Percentiles rank a stretch among this genome's conserved stretches.
These are phyloP conservation scores for Telmatherina bonti DNA, from an alignment of 2,797 vertebrate genomes.

Conservation along the genomic window DNA sequence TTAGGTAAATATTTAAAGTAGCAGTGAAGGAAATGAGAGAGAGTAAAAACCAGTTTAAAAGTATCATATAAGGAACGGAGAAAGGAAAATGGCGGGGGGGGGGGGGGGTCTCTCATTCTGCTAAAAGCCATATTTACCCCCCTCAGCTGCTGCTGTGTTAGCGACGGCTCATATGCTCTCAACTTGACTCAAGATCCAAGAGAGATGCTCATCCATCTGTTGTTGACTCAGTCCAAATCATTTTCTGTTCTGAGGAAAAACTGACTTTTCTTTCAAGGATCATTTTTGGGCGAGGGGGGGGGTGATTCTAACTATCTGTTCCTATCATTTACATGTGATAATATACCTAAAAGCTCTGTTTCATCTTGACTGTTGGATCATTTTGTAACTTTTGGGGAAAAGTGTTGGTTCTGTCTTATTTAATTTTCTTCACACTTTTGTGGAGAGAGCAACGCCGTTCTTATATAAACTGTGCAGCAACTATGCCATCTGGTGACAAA, in stretches of 20 bases:
- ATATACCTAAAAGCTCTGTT: background rate
- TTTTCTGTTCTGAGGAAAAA: background rate
- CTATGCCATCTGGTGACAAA: constrained; percentile 69
- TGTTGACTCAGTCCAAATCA: constrained; percentile 14
- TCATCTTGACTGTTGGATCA: background rate
- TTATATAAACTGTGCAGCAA: constrained; percentile 50
- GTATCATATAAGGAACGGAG: background rate
- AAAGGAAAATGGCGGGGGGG: too few relatives aligned
- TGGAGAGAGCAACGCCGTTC: background rate
- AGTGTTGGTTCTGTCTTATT: constrained; percentile 22
- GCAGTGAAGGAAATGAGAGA: constrained; percentile 24
- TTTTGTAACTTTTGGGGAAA: constrained; percentile 18
- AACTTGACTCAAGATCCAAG: constrained; percentile 40
- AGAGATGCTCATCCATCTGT: constrained; percentile 42
- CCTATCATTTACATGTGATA: background rate
- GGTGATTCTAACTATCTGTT: background rate
- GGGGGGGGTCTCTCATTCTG: constrained; percentile 18
- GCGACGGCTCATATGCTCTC: constrained; percentile 44
- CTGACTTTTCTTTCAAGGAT: constrained; percentile 15
- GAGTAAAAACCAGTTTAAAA: constrained; percentile 11
- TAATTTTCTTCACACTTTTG: background rate
- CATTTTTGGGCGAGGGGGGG: background rate
- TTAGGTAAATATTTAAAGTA: constrained; percentile 38
- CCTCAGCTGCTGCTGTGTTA: constrained; percentile 49
- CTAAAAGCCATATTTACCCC: constrained; percentile 20